Base-by-base conservation (phyloP, 2,113 vertebrate species). In the Mugil cephalus region DNA sequence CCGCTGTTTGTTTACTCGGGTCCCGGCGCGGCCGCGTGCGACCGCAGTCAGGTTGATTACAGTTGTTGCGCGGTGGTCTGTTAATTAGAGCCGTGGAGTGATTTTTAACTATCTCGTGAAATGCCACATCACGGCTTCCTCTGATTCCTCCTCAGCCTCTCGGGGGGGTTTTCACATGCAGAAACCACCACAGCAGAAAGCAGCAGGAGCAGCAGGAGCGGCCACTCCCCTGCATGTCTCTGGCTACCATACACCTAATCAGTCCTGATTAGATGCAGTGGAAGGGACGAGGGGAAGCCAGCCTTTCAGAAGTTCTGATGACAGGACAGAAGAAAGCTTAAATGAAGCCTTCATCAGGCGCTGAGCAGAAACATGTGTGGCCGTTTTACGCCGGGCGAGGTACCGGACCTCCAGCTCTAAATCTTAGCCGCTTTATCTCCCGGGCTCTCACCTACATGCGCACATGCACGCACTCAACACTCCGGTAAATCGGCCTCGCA, bases 41-140 rank as follows among this genome's bases (percentile, higher is more conserved):
- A 34, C 69, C 65, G 6, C 70, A 85, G 79, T 85, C 77, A 77
- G 77, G 74, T 80, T 91, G 89, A 90, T 88, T 90, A 65, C 81
- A 79, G 80, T 45, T 47, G 68, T 47, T 39, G 69, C 63, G 15
- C 50, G 80, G 82, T 80, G 76, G 80, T 87, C 85, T 89, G 84
- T 80, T 73, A 85, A 88, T 89, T 85, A 35, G 60, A 72, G 76
- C 35, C 14, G 59, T 40, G 73, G 82, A 87, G 85, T 50, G 82
- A 89, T 91, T 89, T 90, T 89, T 83, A 88, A 91, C 84, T 84
- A 76, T 79, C 74, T 47, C 51, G 55, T 75, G 79, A 83, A 86
- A 86, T 10, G 39, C 65, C 82, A 79, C 79, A 65, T 74, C 30
- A 36, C 56, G 59, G 46, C 55, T 56, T 59, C 55, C 14, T 52